These are phyloP conservation scores for Bufo bufo DNA, from an alignment of 2,113 vertebrate genomes.

Conservation along the genomic window DNA sequence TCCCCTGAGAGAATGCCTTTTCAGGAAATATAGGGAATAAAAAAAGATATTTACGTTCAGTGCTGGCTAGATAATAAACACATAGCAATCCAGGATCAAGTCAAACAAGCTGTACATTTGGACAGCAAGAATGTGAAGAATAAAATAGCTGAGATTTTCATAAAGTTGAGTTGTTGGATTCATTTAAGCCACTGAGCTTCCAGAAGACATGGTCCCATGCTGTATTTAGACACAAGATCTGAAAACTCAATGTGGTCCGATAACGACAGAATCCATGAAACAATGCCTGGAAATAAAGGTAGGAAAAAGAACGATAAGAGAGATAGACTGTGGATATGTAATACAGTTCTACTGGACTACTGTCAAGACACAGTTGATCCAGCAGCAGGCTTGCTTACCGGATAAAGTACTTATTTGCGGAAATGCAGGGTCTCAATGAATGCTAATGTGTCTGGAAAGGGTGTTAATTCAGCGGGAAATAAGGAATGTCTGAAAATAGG, in stretches of 20 bases:
- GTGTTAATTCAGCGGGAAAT: conserved; percentile 55
- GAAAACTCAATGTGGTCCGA: neutral
- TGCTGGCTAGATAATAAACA: neutral
- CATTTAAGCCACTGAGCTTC: neutral
- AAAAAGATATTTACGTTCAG: neutral
- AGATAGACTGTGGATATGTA: conserved; percentile 6
- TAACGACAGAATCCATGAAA: neutral
- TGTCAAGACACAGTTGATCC: conserved; percentile 21
- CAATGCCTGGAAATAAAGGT: neutral
- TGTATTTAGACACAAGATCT: neutral
- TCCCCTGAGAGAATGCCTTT: conserved; percentile 9
- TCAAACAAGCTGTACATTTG: neutral
- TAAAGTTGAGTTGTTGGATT: neutral
- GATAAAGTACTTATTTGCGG: conserved; percentile 43
- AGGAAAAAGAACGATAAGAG: neutral
- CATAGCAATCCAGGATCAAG: neutral
- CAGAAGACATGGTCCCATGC: neutral
- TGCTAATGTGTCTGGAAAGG: conserved; percentile 38
- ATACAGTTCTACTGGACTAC: neutral
- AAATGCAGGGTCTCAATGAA: conserved; percentile 36
- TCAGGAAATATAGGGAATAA: conserved; percentile 17
- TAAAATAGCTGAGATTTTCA: neutral
- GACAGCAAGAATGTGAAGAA: neutral
- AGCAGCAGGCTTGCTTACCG: conserved; percentile 15
- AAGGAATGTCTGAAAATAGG: conserved; percentile 50